phyloP scores from a whole-genome alignment of 2,797 vertebrate genomes.

The Clarias platycephalus region DNA sequence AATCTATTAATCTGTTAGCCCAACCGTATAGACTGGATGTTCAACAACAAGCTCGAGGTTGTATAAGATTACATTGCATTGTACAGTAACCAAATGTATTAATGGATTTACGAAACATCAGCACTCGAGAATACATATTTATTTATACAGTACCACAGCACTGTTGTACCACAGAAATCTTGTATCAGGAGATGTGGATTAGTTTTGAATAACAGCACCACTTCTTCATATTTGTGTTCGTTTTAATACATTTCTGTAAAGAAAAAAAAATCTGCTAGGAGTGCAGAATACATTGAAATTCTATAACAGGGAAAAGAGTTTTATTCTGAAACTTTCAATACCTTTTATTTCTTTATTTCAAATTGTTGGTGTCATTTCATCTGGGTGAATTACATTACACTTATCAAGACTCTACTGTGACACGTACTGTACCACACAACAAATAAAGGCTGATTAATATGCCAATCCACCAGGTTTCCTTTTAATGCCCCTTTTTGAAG shows the following conservation, averaged over 20 bases:
- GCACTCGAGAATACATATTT: background rate
- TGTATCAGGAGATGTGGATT: background rate
- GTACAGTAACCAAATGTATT: constrained; percentile 15
- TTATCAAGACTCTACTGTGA: background rate
- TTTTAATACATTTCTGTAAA: background rate
- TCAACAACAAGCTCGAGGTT: constrained; percentile 22
- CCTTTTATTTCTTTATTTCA: background rate
- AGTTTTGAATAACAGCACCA: background rate
- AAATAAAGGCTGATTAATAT: background rate
- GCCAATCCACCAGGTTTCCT: background rate
- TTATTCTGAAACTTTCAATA: background rate
- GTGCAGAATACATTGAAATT: background rate
- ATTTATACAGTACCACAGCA: background rate
- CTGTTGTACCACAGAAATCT: background rate
- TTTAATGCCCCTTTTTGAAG: background rate
- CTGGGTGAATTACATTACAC: background rate
- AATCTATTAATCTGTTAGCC: constrained; percentile 54
- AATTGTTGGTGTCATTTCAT: background rate
- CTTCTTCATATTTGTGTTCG: background rate
- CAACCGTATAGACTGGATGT: constrained; percentile 35
- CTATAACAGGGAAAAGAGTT: background rate
- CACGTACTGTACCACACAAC: background rate
- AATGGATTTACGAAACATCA: background rate
- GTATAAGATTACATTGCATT: constrained; percentile 32
- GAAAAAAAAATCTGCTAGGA: background rate